A percentile compares a stretch with the other conserved stretches of the same genome.
Evolutionary conservation across 2,797 vertebrate genomes (phyloP).

Genomic region (Allobates femoralis): DNA sequence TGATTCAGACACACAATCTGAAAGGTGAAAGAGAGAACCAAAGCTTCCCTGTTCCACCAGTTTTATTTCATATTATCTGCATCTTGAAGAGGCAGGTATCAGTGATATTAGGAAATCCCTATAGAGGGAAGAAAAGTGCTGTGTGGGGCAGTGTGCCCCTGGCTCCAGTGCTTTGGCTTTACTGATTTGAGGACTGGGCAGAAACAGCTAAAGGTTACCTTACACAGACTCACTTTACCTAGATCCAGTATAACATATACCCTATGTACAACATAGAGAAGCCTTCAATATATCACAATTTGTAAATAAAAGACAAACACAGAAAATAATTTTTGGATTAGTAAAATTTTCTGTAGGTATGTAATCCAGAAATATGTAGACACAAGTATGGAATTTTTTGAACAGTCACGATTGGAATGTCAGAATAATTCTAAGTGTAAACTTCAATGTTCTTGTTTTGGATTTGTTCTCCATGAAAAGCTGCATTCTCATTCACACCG

Average conservation of each 20-base stretch:
- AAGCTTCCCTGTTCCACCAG: too few relatives aligned
- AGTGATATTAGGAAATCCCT: too few relatives aligned
- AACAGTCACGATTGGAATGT: constrained; percentile 38
- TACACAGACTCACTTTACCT: too few relatives aligned
- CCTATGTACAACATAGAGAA: not conserved
- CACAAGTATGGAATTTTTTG: constrained; percentile 34
- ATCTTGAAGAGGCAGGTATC: too few relatives aligned
- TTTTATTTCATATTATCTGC: too few relatives aligned
- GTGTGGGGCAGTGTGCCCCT: too few relatives aligned
- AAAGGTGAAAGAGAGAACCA: too few relatives aligned
- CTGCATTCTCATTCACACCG: constrained; percentile 61
- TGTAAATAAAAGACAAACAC: not conserved
- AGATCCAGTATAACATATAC: not conserved
- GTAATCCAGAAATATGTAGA: constrained; percentile 33
- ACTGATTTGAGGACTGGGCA: too few relatives aligned
- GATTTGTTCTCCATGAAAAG: constrained; percentile 63
- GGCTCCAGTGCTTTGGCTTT: too few relatives aligned
- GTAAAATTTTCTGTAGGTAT: constrained; percentile 13
- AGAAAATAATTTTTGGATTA: not conserved
- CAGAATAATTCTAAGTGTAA: constrained; percentile 43
- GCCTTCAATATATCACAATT: not conserved
- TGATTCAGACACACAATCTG: too few relatives aligned
- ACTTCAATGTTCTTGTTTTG: constrained; percentile 33
- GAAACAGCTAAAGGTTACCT: too few relatives aligned
- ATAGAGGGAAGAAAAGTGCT: too few relatives aligned